phyloP scores from a whole-genome alignment of 1,140 invertebrate species.

The Caenorhabditis tropicalis region DNA sequence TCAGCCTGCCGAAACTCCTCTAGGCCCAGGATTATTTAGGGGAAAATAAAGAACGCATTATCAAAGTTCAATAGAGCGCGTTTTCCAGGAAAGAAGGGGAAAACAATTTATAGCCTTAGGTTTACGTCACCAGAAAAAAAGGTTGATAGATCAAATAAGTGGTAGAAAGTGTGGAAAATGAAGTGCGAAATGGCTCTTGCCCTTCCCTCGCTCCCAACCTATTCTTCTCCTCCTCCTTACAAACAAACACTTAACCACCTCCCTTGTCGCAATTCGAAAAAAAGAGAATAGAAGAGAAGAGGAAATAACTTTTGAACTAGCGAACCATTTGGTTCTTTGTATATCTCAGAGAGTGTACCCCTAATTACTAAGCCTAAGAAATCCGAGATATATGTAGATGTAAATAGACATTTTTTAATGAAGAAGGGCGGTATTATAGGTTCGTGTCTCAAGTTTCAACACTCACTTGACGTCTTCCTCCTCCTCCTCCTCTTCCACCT shows the following conservation, averaged over 20 bases:
- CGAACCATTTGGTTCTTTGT: background rate
- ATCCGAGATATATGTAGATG: no score
- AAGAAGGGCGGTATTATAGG: background rate
- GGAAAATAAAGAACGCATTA: no score
- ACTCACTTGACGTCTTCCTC: background rate
- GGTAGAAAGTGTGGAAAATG: no score
- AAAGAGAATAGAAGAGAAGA: background rate
- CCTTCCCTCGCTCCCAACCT: background rate
- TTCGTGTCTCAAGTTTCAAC: background rate
- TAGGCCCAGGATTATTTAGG: no score
- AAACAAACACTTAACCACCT: conserved; percentile 20
- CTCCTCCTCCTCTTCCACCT: background rate
- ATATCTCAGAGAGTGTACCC: background rate
- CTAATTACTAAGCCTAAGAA: background rate
- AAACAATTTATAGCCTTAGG: no score
- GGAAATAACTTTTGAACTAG: conserved; percentile 25
- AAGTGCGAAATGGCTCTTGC: background rate
- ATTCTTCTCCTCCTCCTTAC: background rate
- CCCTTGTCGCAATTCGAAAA: background rate
- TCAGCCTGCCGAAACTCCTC: no score
- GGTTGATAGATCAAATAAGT: no score
- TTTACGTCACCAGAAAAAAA: no score
- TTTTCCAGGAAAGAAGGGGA: no score
- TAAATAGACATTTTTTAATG: no score
- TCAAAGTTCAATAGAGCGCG: no score